These are phyloP conservation scores for Colaptes auratus DNA, from an alignment of 2,113 vertebrate species.

Conservation along the genomic window DNA sequence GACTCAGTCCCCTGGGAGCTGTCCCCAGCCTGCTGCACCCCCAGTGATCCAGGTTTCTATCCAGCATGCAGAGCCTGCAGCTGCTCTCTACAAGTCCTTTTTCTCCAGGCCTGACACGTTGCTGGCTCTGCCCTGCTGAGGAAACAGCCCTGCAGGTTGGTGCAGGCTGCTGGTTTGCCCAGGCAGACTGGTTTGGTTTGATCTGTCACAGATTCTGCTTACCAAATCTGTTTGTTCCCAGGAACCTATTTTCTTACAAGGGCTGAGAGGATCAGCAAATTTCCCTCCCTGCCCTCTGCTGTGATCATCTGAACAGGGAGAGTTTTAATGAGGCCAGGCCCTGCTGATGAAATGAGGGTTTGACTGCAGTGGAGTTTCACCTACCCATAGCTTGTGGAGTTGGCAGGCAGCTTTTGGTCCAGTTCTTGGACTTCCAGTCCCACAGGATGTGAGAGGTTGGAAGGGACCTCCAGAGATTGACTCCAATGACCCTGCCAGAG, in stretches of 20 bases:
- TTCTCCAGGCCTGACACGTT: background rate
- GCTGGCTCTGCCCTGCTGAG: background rate
- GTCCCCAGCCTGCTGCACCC: background rate
- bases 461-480: too few relatives aligned
- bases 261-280: background rate
- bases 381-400: background rate
- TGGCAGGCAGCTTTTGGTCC: too few relatives aligned
- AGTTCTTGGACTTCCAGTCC: too few relatives aligned
- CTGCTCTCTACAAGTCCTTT: background rate
- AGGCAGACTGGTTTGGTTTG: constrained; percentile 60
- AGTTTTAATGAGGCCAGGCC: background rate
- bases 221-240: constrained; percentile 61
- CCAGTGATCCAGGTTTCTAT: background rate
- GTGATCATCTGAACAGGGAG: background rate
- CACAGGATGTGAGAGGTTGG: too few relatives aligned
- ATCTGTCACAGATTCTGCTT: constrained; percentile 36
- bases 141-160: constrained; percentile 6
- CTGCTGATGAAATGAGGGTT: background rate
- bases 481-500: too few relatives aligned
- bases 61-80: background rate
- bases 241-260: constrained; percentile 20
- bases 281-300: background rate
- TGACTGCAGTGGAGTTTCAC: background rate
- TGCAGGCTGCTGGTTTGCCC: constrained; percentile 28
- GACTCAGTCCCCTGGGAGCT: background rate